A percentile compares a stretch with the other conserved stretches of the same genome.
phyloP scores from a whole-genome alignment of 2,797 vertebrate genomes.

The Sorex maritimensis region DNA sequence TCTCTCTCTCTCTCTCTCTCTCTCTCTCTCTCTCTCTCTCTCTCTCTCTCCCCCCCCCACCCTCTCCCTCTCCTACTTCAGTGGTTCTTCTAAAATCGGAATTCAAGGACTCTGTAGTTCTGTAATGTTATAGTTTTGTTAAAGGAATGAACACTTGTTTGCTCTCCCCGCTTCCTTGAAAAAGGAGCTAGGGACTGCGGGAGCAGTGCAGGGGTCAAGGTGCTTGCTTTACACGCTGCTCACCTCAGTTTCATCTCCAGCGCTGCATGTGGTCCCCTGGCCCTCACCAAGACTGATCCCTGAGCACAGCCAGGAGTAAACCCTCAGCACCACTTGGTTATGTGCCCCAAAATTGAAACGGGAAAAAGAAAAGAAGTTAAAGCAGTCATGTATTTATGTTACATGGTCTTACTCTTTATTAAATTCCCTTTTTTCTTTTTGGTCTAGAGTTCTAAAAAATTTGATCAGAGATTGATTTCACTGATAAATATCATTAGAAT shows the following conservation, averaged over 20 bases:
- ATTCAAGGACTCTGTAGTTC: not conserved
- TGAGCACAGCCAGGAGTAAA: no score
- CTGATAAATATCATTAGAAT: conserved; percentile 24
- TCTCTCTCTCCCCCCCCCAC: not conserved
- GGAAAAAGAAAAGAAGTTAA: not conserved
- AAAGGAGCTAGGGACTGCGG: no score
- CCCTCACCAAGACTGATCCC: no score
- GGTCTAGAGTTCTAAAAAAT: not conserved
- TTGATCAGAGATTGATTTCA: not conserved
- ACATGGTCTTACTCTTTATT: not conserved
- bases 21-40: no score
- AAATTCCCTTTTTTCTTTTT: not conserved
- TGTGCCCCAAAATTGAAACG: no score
- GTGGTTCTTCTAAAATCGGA: conserved; percentile 54
- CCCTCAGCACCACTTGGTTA: no score
- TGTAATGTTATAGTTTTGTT: conserved; percentile 35
- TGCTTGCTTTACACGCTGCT: no score
- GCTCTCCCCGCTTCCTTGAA: conserved; percentile 4
- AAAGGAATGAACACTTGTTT: conserved; percentile 56
- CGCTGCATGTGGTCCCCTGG: no score
- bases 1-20: no score
- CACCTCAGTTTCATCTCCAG: no score
- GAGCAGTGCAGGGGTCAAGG: no score
- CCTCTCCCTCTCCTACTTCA: not conserved
- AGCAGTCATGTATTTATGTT: not conserved